Conservation (phyloP, 2,113 vertebrate species). For the Carassius auratus region DNA sequence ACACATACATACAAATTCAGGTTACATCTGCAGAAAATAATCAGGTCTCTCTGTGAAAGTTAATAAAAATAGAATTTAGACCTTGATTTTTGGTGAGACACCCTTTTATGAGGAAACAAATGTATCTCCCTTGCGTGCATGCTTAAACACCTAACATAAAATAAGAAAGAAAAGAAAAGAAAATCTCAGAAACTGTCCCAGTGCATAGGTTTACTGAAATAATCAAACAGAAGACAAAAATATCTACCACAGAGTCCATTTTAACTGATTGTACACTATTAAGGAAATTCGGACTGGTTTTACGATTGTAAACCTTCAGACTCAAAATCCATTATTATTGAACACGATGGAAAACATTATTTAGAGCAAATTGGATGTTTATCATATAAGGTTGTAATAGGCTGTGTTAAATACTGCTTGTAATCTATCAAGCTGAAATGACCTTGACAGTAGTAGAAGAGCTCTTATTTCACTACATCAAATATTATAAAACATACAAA, state of each 20-base stretch:
- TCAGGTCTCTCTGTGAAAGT: slow-evolving; percentile 58
- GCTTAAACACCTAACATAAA: not conserved
- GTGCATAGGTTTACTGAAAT: slow-evolving; percentile 14
- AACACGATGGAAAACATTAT: not conserved
- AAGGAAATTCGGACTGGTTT: not conserved
- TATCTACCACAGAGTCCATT: not conserved
- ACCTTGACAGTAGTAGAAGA: no score
- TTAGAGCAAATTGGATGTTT: not conserved
- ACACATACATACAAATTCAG: slow-evolving; percentile 51
- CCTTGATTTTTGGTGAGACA: slow-evolving; percentile 3
- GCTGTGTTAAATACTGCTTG: no score
- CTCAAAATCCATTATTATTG: not conserved
- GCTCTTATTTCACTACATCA: not conserved
- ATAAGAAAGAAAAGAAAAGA: slow-evolving; percentile 64
- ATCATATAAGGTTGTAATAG: not conserved
- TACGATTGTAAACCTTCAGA: not conserved
- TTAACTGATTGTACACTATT: not conserved
- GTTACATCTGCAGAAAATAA: slow-evolving; percentile 54
- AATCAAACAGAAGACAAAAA: not conserved
- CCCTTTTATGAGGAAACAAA: slow-evolving; percentile 10
- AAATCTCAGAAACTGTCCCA: slow-evolving; percentile 35
- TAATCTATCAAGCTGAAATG: not conserved
- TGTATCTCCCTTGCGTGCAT: not conserved
- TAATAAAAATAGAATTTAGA: slow-evolving; percentile 50
- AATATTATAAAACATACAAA: not conserved